Percentiles rank a stretch among this genome's conserved stretches.
Evolutionary conservation across 2,113 vertebrate species (phyloP).

Genomic region (Cynocephalus volans): DNA sequence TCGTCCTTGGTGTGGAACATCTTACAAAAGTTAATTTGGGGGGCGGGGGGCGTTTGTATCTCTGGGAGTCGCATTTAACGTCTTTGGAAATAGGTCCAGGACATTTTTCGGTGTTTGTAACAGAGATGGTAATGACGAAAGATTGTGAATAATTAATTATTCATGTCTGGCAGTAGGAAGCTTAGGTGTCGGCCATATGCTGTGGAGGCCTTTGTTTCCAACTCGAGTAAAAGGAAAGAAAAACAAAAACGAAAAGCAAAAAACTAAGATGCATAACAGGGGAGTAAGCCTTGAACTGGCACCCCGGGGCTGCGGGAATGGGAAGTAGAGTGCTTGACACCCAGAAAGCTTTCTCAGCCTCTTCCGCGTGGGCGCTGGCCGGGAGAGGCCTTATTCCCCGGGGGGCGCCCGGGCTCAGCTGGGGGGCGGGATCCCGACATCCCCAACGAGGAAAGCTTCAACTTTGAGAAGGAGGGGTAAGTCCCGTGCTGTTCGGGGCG

Average conservation of each 20-base stretch:
- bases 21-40: not conserved
- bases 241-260: too few species aligned
- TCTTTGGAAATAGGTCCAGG: conserved; percentile 18
- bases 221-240: conserved; percentile 13
- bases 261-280: not conserved
- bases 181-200: conserved; percentile 78
- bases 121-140: conserved; percentile 80
- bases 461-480: not conserved
- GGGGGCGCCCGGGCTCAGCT: not conserved
- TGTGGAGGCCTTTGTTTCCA: conserved; percentile 79
- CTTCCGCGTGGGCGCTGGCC: rapidly evolving
- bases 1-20: not conserved
- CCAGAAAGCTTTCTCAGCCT: not conserved
- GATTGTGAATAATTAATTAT: conserved; percentile 83
- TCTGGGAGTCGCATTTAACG: conserved; percentile 18
- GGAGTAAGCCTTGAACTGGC: not conserved
- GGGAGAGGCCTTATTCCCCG: not conserved
- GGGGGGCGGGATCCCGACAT: not conserved
- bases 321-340: not conserved
- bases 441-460: not conserved
- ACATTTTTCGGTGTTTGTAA: conserved; percentile 68
- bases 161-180: conserved; percentile 77
- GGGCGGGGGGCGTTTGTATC: not conserved
- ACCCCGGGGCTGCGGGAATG: not conserved
- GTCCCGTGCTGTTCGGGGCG: too few species aligned